Evolutionary conservation across 2,888 invertebrate genomes (phyloP).

Genomic region (Cryptocheilus praepositus): DNA sequence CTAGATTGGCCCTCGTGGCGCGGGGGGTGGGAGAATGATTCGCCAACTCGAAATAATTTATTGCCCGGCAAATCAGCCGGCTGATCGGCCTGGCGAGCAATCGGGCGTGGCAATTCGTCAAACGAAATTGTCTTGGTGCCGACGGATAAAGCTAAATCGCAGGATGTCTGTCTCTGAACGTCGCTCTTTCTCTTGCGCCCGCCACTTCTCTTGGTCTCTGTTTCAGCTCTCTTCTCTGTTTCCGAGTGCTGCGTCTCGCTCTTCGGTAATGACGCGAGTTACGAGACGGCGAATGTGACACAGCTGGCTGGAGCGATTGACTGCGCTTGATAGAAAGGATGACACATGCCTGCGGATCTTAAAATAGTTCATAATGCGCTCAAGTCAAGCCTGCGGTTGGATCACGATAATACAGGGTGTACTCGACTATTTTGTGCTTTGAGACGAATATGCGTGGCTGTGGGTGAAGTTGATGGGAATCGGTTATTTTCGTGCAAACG

Average conservation of each 20-base stretch:
- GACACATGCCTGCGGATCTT: background rate
- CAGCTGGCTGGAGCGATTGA: too few species aligned
- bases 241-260: too few species aligned
- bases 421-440: too few species aligned
- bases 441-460: too few species aligned
- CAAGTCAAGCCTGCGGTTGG: background rate
- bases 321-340: too few species aligned
- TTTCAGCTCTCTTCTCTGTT: too few species aligned
- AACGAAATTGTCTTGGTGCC: constrained; percentile 17
- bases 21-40: constrained; percentile 52
- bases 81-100: constrained; percentile 37
- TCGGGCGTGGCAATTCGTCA: constrained; percentile 46
- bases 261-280: too few species aligned
- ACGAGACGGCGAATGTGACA: too few species aligned
- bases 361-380: background rate
- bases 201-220: too few species aligned
- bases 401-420: constrained; percentile 7
- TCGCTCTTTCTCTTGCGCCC: too few species aligned
- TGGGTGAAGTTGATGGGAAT: too few species aligned
- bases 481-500: too few species aligned
- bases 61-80: constrained; percentile 24
- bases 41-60: constrained; percentile 60
- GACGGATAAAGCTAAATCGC: constrained; percentile 14
- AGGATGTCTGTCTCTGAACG: constrained; percentile 1
- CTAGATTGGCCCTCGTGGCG: constrained; percentile 1